Base-by-base conservation (phyloP, 2,888 invertebrate genomes). In the Caradrina kadenii region DNA sequence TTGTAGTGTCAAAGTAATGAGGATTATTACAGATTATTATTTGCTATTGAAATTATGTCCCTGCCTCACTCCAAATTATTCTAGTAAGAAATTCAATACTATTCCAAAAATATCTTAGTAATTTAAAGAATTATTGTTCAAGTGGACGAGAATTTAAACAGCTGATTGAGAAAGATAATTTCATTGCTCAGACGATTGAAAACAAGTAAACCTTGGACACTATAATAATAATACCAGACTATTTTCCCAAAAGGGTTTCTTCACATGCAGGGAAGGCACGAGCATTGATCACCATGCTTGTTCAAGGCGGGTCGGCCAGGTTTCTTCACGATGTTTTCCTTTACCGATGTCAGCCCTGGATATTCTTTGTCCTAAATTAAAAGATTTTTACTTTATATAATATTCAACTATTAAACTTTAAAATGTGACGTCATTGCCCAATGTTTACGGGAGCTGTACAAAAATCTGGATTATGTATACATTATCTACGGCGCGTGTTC, bases 401-500 rank as follows among this genome's bases (percentile, higher is more conserved):
- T 35, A 45, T 55, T 22, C 67, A 52, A 35, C 7, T 39, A 39
- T 42, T 7, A 35, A 60, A 56, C 7, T 7, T 50, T 11, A 7
- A 49, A 52, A 53, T 52, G 22, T 26, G 49, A 63, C 48, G 35
- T 15, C 5, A 61, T 58, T 50, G 6, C 19, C 22, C 26, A 62
- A 26, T 62, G 19, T 62, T 53, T 48, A 60, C 42, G 22, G 7
- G 17, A 49, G 13, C 19, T 59, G 21, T 58, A 59, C 19, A 66
- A 70, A 77, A 66, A 67, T 21, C 49, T 49, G 21, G 3, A 61
- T 65, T 53, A 59, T 31, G 6, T 54, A 69, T 52, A 53, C 17
- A 68, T 42, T 65, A 65, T 68, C 53, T 56, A n/a, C 15, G 26
- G 42, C 74, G 63, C 67, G 69, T 71, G 69, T 72, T 50, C 15